Conservation (phyloP, 2,113 vertebrate genomes). For the Serinus canaria region DNA sequence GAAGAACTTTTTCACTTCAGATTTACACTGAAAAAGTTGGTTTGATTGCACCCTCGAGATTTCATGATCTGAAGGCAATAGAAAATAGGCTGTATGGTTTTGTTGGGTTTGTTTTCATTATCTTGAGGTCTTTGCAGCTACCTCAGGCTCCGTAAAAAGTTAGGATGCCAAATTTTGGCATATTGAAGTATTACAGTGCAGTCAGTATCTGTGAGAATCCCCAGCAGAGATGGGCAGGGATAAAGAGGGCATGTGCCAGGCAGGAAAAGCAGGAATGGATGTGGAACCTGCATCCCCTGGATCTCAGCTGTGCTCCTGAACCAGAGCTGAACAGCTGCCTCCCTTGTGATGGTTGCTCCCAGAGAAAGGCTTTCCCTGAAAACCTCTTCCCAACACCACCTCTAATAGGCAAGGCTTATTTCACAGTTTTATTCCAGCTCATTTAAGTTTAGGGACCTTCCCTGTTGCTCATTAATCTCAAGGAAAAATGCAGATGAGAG, state of each 20-base stretch:
- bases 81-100: neutral
- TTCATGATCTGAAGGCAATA: neutral
- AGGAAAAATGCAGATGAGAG: constrained; percentile 51
- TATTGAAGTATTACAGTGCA: neutral
- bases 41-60: neutral
- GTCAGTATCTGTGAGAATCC: neutral
- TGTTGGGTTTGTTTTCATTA: neutral
- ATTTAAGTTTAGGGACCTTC: constrained; percentile 38
- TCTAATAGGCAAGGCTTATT: constrained; percentile 44
- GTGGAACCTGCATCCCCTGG: neutral
- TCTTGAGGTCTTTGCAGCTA: neutral
- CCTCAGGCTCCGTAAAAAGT: neutral
- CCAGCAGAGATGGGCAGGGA: neutral
- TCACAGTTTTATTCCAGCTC: constrained; percentile 26
- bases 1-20: neutral
- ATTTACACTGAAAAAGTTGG: neutral
- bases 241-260: neutral
- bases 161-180: neutral
- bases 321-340: neutral
- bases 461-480: constrained; percentile 4
- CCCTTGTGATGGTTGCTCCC: neutral
- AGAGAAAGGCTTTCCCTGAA: neutral
- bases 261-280: neutral
- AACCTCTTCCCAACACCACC: neutral
- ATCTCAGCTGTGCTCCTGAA: neutral